Conservation (phyloP, 2,113 vertebrate genomes). For the Oriolus oriolus region DNA sequence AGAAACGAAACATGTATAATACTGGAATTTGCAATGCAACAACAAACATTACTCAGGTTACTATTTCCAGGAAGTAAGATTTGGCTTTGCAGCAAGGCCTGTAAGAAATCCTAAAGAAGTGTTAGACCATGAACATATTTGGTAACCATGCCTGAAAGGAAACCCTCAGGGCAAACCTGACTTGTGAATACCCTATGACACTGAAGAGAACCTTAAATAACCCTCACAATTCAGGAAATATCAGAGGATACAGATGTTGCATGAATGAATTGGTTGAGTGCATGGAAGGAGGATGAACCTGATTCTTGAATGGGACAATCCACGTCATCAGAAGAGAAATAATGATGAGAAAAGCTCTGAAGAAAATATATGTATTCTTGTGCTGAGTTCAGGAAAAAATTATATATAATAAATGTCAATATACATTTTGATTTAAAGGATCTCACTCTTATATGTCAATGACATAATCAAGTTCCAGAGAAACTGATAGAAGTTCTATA, state of each 20-base stretch:
- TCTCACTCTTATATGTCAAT: not conserved
- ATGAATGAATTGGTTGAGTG: not conserved
- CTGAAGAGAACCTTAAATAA: constrained; percentile 19
- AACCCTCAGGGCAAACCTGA: not conserved
- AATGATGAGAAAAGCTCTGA: not conserved
- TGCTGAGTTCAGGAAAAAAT: not conserved
- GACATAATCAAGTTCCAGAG: not conserved
- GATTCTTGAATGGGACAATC: not conserved
- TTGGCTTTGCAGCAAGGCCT: not conserved
- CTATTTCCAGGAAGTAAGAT: not conserved
- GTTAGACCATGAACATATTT: not conserved
- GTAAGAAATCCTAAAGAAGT: constrained; percentile 23
- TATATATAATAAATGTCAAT: not conserved
- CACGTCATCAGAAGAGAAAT: not conserved
- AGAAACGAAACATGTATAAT: not conserved
- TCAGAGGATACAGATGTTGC: constrained; percentile 23
- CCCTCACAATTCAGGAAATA: not conserved
- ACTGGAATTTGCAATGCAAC: not conserved
- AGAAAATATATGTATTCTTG: not conserved
- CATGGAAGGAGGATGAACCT: not conserved
- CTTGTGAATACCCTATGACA: not conserved
- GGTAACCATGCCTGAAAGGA: constrained; percentile 2
- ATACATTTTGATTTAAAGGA: not conserved
- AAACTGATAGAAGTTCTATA: not conserved
- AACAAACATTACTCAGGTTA: not conserved